Base-by-base conservation (phyloP, 2,888 invertebrate genomes). In the Norana najaformis region DNA sequence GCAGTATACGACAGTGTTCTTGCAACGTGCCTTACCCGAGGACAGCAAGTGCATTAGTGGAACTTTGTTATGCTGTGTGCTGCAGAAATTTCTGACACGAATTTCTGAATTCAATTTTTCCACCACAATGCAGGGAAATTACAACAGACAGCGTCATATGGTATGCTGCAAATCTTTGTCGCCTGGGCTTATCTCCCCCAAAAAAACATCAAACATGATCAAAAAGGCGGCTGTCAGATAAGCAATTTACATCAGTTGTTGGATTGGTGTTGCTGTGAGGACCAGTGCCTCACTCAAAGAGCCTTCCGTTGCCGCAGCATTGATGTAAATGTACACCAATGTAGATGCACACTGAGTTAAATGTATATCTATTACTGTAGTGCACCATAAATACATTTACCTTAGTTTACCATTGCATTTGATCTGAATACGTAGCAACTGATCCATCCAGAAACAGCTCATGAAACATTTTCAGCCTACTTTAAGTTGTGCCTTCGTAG, bases 51-150 rank as follows among this genome's bases (percentile, higher is more conserved):
- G 69, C 69, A 69, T 69, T 69, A 69, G 69, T n/a, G 69, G 8
- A 69, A 69, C 69, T 69, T 69, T n/a, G 69, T 69, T 69, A n/a
- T 5, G 69, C 3, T 69, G 69, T 53, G 30, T 1, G 69, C 13
- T n/a, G n/a, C 30, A 69, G 69, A 69, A 69, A 69, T 69, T 69
- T 69, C 69, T 69, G 69, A 69, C 69, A 69, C 69, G 69, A 69
- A 69, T 69, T 69, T 69, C 69, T 69, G 69, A 69, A 69, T 69
- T 69, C 69, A 69, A 69, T 69, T 53, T 69, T 13, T 30, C 69
- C 69, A 13, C 30, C 69, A 69, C 69, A 69, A 69, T 69, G 69
- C 69, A n/a, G 30, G 69, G 69, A 69, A 69, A 69, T 69, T 69
- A 69, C 69, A 69, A 69, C 30, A 11, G 69, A 69, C 69, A n/a